Percentiles rank a stretch among this genome's conserved stretches.
These are phyloP conservation scores for Diplazon laetatorius DNA, from an alignment of 2,888 invertebrate genomes.

Conservation along the genomic window DNA sequence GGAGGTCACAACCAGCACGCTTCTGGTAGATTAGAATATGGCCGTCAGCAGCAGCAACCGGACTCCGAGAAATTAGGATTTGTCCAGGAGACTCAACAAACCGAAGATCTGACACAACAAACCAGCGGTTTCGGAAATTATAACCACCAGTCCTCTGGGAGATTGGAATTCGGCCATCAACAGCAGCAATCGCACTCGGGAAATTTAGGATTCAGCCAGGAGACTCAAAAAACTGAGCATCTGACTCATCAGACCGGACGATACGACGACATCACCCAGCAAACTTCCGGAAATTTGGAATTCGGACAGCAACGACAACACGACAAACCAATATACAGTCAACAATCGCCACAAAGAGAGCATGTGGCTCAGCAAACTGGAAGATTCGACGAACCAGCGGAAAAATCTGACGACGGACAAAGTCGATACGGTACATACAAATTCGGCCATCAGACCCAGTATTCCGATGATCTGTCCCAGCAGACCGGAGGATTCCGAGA, in stretches of 20 bases:
- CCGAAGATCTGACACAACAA: constrained; percentile 59
- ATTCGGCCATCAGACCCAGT: constrained; percentile 33
- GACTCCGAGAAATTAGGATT: constrained; percentile 57
- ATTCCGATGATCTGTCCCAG: constrained; percentile 73
- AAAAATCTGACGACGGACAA: constrained; percentile 60
- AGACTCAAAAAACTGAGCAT: constrained; percentile 68
- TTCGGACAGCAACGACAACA: constrained; percentile 63
- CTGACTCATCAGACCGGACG: constrained; percentile 68
- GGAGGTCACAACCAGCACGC: constrained; percentile 65
- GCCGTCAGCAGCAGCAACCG: constrained; percentile 60
- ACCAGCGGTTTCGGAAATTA: constrained; percentile 27
- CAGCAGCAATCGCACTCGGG: constrained; percentile 51
- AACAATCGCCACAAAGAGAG: constrained; percentile 64
- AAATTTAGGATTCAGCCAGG: constrained; percentile 10
- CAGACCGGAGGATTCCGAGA: constrained; percentile 49
- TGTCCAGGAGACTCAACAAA: constrained; percentile 45
- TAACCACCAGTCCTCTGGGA: constrained; percentile 61
- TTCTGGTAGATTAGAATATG: constrained; percentile 62
- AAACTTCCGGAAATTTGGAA: constrained; percentile 53
- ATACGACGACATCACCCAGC: constrained; percentile 54
- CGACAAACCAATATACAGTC: background rate
- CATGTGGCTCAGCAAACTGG: constrained; percentile 70
- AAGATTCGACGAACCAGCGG: constrained; percentile 38
- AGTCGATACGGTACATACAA: constrained; percentile 45
- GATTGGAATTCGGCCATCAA: constrained; percentile 32